Base-by-base conservation (phyloP, 1,140 invertebrate species). In the Macrosteles quadrilineatus region DNA sequence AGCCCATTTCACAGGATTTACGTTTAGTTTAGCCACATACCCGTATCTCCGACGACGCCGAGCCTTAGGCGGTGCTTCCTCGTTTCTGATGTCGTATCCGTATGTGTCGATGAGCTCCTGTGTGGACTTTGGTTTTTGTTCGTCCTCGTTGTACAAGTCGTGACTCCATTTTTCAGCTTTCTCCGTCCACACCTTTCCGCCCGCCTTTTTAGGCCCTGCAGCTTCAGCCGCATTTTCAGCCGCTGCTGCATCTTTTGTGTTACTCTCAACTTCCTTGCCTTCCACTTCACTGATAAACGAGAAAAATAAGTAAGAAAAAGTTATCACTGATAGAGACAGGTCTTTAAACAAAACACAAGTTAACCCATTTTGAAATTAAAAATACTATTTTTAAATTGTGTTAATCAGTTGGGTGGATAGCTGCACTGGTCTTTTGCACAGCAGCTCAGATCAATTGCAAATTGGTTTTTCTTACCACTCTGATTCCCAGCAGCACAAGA, bases 31-130 rank as follows among this genome's bases (percentile, higher is more conserved):
- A 6, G 32, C 32, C 17, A 77, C 76, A 83, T 81, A 93, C 91
- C 92, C 93, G 80, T 96, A 96, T 82, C 91, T 83, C 73, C 93
- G 83, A 71, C 93, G 88, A 74, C 94, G 87, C 59, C 94, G 83
- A 0, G 93, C 93, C 75, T 94, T 87, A 11, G 95, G 94, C 19
- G 94, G 91, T 0, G 93, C 93, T 78, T 97, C 95, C 81, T 96
- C 93, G 75, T 91, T 93, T 62, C 95, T 83, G 65, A 98, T 98
- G 77, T 98, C 96, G 81, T 98, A 98, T 2, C 96, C 96, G 80
- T 98, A 98, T 43, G 91, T 85, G 1, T 90, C 86, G 55, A 97
- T 87, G 4, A 98, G 78, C 83, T 98, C 96, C 31, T 94, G 87
- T 9, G 89, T 86, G 25, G 89, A 89, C 81, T 98, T 98, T 1